Conservation (phyloP, 2,113 vertebrate species). For the Takifugu bimaculatus region DNA sequence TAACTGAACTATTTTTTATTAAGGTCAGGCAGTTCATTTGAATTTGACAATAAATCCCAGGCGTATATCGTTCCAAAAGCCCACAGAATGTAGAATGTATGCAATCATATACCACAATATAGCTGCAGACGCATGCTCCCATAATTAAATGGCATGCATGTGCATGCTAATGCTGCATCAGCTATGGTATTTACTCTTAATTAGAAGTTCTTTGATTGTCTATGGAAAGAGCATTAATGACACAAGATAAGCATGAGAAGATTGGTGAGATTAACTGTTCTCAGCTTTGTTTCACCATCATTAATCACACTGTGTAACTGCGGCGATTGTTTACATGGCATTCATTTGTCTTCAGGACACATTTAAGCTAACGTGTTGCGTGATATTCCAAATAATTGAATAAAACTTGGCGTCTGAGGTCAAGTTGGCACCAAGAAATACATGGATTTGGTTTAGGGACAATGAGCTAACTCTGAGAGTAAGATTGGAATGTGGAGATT, state of each 20-base stretch:
- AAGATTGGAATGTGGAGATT: slow-evolving; percentile 1
- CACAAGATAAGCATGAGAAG: slow-evolving; percentile 28
- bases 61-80: slow-evolving; percentile 33
- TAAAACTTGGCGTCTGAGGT: slow-evolving; percentile 7
- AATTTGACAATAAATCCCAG: slow-evolving; percentile 10
- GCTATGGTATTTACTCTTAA: slow-evolving; percentile 46
- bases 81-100: slow-evolving; percentile 46
- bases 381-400: neutral
- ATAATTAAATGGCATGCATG: slow-evolving; percentile 47
- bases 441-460: slow-evolving; percentile 22
- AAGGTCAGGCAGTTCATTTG: slow-evolving; percentile 5
- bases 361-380: neutral
- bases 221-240: slow-evolving; percentile 25
- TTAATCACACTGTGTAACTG: slow-evolving; percentile 7
- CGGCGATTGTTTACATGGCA: slow-evolving; percentile 6
- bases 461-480: slow-evolving; percentile 29
- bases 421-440: neutral
- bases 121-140: slow-evolving; percentile 18
- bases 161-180: slow-evolving; percentile 17
- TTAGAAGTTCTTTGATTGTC: slow-evolving; percentile 38
- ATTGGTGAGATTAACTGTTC: slow-evolving; percentile 30
- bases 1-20: slow-evolving; percentile 3
- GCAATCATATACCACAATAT: slow-evolving; percentile 55
- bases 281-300: slow-evolving; percentile 1
- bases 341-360: neutral